These are phyloP conservation scores for Athetis lepigone DNA, from an alignment of 2,888 invertebrate species.

Conservation along the genomic window DNA sequence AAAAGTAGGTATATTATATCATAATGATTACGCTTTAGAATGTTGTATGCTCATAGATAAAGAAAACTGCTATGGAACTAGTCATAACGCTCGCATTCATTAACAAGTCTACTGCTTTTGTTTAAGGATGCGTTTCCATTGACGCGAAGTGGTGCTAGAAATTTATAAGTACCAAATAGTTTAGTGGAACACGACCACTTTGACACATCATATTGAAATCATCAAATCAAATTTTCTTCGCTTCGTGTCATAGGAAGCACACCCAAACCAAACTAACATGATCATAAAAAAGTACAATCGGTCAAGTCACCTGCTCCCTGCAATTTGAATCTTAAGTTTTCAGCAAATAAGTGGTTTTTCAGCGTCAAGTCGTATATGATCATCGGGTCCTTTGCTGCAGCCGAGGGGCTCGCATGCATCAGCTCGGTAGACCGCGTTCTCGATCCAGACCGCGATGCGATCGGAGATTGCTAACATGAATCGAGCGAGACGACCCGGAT, in stretches of 20 bases:
- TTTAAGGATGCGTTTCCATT: no score
- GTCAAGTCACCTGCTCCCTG: constrained; percentile 33
- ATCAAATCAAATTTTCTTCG: no score
- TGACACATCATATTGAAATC: no score
- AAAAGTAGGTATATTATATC: constrained; percentile 32
- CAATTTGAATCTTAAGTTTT: constrained; percentile 14
- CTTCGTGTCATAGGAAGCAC: no score
- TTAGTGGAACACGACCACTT: no score
- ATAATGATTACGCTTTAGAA: constrained; percentile 28
- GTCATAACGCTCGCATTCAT: constrained; percentile 5
- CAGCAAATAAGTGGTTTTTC: constrained; percentile 77
- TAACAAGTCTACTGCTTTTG: constrained; percentile 9
- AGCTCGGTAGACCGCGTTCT: constrained; percentile 86
- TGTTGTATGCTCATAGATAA: constrained; percentile 22
- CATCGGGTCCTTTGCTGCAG: constrained; percentile 66
- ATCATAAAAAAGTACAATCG: neutral
- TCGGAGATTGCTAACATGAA: constrained; percentile 90
- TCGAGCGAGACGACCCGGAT: constrained; percentile 84
- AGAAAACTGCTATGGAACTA: constrained; percentile 1
- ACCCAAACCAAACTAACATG: no score
- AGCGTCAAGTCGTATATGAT: constrained; percentile 82
- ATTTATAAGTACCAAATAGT: no score
- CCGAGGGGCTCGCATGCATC: constrained; percentile 80
- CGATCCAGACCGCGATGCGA: constrained; percentile 88
- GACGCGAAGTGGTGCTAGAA: no score